These are phyloP conservation scores for Serranus cabrilla DNA, from an alignment of 2,797 vertebrate species.

Conservation along the genomic window DNA sequence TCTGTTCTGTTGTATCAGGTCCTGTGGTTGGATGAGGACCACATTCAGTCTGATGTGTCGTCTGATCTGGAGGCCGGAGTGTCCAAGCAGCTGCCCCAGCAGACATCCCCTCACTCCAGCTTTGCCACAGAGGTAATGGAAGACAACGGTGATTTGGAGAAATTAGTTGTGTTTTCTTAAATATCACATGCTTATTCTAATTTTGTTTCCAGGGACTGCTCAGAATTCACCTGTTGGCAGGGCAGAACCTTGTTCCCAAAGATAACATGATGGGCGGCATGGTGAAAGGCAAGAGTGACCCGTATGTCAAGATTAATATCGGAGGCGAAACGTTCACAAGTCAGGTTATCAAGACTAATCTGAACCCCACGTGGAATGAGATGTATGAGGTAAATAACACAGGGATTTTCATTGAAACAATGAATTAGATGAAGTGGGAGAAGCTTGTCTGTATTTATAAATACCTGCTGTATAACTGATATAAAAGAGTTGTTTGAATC, in stretches of 20 bases:
- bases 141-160: not conserved
- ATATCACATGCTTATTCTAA: not conserved
- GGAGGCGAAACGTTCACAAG: slow-evolving; percentile 89
- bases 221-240: slow-evolving; percentile 91
- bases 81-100: slow-evolving; percentile 81
- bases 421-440: not conserved
- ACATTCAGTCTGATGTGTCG: slow-evolving; percentile 68
- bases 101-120: slow-evolving; percentile 85
- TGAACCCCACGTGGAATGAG: slow-evolving; percentile 94
- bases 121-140: slow-evolving; percentile 91
- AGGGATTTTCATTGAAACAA: not conserved
- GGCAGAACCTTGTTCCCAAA: slow-evolving; percentile 91
- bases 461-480: not conserved
- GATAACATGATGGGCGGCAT: slow-evolving; percentile 92
- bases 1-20: slow-evolving; percentile 68
- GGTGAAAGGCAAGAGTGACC: slow-evolving; percentile 94
- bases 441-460: not conserved
- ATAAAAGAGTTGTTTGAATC: slow-evolving; percentile 6
- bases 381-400: slow-evolving; percentile 90
- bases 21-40: slow-evolving; percentile 88
- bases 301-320: slow-evolving; percentile 89
- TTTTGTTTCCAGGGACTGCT: slow-evolving; percentile 86
- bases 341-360: slow-evolving; percentile 87
- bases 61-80: slow-evolving; percentile 65
- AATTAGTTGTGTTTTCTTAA: not conserved